Evolutionary conservation across 2,888 invertebrate species (phyloP), one percentile per base, ranked within the genome.

Genomic region (Catocala nupta): DNA sequence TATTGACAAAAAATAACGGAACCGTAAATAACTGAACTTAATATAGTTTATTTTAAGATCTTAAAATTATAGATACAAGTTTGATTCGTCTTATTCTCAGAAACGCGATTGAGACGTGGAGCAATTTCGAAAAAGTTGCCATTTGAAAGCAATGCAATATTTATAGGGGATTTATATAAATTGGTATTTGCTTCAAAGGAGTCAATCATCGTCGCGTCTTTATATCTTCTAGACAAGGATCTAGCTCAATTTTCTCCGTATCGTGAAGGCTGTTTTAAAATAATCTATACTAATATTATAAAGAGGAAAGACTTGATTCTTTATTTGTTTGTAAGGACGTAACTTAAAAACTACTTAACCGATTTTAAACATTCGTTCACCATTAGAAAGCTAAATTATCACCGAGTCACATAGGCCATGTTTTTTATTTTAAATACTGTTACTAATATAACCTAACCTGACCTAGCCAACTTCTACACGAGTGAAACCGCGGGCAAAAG

Each of bases 81-180:
- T 45, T 12, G 48, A 70, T 70, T 52, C 55, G 47, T 74, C 53
- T 66, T 67, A 73, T 76, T 73, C 58, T 67, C 49, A 53, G 62
- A 55, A 70, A 59, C 47, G 44, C 58, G 51, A 68, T 69, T 57
- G 55, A 60, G 53, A 59, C 51, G 54, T 52, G 60, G 59, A 62
- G 54, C 45, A 49, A 70, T 72, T 74, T 74, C 57, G 12, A 45
- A 65, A 72, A 77, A 73, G 57, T 71, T 72, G 70, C 76, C 71
- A 78, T 82, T 79, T 77, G 55, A 70, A 75, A 78, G 71, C 64
- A 75, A 70, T 76, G 73, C 72, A 71, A 75, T 81, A 74, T 77
- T 73, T 78, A 73, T 71, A 65, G 68, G 57, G 56, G 73, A 74
- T 77, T 70, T 70, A 57, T 65, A 70, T 64, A 73, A 75, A 80